These are phyloP conservation scores for Cacatua alba DNA, from an alignment of 2,113 vertebrate species.

Conservation along the genomic window DNA sequence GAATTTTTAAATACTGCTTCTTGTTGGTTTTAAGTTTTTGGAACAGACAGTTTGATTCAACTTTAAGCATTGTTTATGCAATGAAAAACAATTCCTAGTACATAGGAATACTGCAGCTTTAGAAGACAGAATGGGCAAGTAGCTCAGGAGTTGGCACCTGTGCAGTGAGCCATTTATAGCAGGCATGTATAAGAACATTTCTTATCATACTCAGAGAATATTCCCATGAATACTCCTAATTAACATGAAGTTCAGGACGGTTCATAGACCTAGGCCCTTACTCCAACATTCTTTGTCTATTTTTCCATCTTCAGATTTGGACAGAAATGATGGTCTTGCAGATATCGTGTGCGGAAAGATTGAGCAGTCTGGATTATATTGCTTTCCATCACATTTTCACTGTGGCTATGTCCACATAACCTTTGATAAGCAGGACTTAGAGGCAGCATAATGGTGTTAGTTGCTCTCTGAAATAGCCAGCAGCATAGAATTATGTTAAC, in stretches of 20 bases:
- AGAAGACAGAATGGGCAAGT: not conserved
- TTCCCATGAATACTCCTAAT: not conserved
- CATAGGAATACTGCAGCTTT: not conserved
- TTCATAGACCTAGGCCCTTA: not conserved
- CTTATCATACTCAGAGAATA: not conserved
- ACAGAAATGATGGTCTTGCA: not conserved
- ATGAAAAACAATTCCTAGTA: not conserved
- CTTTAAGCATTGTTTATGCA: not conserved
- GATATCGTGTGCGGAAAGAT: not conserved
- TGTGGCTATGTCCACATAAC: not conserved
- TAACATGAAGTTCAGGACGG: not conserved
- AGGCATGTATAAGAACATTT: not conserved
- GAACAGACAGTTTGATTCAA: not conserved
- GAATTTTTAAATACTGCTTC: not conserved
- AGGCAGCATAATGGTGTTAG: not conserved
- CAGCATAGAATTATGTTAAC: not conserved
- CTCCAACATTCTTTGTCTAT: not conserved
- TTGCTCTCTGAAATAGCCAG: not conserved
- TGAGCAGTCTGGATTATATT: not conserved
- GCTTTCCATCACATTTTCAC: not conserved
- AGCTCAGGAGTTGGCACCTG: not conserved
- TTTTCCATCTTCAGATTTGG: not conserved
- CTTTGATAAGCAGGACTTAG: not conserved
- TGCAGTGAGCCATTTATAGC: not conserved
- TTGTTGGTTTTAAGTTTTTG: not conserved